Conservation (phyloP, 1,140 invertebrate genomes). For the Apocrypta bakeri region DNA sequence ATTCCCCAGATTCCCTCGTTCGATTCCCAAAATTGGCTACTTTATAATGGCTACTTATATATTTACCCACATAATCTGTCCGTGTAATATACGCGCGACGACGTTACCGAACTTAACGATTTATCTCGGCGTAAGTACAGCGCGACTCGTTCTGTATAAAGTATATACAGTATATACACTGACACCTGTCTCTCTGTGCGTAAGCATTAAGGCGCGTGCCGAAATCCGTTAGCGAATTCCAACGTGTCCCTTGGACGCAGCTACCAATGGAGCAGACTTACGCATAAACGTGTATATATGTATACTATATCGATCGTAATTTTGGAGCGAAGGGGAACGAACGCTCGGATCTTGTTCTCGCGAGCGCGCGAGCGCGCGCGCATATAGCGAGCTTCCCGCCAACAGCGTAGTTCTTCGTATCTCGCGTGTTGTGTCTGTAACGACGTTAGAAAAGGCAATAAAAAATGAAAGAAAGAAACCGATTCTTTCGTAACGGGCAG, state of each 20-base stretch:
- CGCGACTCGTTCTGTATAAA: no score
- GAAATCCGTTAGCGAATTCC: constrained; percentile 14
- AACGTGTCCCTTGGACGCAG: not conserved
- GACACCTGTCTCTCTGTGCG: not conserved
- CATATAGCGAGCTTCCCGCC: constrained; percentile 28
- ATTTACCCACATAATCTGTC: no score
- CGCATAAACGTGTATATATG: not conserved
- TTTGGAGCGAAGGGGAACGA: constrained; percentile 13
- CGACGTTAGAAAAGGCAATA: constrained; percentile 18
- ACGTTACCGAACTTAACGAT: no score
- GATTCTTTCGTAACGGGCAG: not conserved
- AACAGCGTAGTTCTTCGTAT: not conserved
- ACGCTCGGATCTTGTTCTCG: no score
- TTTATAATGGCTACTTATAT: no score
- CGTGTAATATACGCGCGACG: no score
- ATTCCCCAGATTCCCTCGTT: no score
- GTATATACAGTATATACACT: not conserved
- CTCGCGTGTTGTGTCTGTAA: constrained; percentile 23
- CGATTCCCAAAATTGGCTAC: no score
- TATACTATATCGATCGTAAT: constrained; percentile 12
- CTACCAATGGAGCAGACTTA: not conserved
- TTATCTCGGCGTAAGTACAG: no score
- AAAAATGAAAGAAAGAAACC: constrained; percentile 1
- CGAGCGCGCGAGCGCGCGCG: not conserved
- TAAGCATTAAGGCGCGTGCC: not conserved